Evolutionary conservation across 2,113 vertebrate species (phyloP).

Genomic region (Trichechus manatus): DNA sequence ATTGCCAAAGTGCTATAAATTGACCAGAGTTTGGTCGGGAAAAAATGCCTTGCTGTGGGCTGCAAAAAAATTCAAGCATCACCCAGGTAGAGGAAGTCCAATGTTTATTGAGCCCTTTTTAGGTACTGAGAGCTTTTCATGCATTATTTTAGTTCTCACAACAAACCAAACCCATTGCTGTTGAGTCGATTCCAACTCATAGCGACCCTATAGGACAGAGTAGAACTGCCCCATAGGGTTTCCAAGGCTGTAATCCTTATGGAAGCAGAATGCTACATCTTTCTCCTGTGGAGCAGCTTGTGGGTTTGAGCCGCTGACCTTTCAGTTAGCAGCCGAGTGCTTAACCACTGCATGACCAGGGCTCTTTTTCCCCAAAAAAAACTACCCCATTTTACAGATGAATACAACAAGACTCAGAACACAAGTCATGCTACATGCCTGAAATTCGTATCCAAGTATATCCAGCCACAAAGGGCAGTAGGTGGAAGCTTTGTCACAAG

Average conservation of each 20-base stretch:
- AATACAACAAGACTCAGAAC: background rate
- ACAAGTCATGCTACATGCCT: too few species aligned
- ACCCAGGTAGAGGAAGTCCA: background rate
- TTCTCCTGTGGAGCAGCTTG: background rate
- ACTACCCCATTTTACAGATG: background rate
- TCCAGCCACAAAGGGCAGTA: background rate
- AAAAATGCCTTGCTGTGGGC: background rate
- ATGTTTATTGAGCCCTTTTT: background rate
- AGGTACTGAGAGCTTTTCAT: background rate
- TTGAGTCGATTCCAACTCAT: background rate
- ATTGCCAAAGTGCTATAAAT: constrained; percentile 1
- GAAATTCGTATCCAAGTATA: background rate
- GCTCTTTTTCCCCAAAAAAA: background rate
- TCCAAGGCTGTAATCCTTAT: background rate
- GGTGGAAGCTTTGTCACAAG: background rate
- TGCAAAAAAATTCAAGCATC: background rate
- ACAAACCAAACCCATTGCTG: background rate
- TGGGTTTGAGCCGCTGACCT: background rate
- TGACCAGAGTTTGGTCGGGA: background rate
- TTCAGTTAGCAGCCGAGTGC: background rate
- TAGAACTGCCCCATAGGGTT: background rate
- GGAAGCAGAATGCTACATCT: background rate
- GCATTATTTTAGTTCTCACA: background rate
- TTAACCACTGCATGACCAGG: background rate
- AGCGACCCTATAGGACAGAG: background rate